Evolutionary conservation across 2,797 vertebrate species (phyloP).

Genomic region (Carcharodon carcharias): DNA sequence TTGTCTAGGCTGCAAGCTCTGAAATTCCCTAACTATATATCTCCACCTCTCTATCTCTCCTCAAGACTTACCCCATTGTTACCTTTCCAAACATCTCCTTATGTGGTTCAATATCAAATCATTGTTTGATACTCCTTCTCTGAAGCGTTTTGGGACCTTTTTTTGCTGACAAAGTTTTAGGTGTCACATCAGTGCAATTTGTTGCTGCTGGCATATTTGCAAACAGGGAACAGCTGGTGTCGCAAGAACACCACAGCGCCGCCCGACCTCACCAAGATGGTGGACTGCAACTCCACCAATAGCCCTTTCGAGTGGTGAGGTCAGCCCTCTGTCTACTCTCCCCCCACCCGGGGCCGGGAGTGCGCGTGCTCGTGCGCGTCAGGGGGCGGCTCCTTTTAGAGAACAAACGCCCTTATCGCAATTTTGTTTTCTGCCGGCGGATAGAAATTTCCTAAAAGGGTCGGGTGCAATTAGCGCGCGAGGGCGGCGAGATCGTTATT

Average conservation of each 20-base stretch:
- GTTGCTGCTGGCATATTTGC: background rate
- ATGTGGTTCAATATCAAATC: too few relatives aligned
- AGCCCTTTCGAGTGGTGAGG: constrained; percentile 61
- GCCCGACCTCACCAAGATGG: constrained; percentile 37
- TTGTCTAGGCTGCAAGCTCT: background rate
- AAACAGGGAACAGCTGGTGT: constrained; percentile 47
- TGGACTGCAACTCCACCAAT: constrained; percentile 16
- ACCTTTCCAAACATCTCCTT: too few relatives aligned
- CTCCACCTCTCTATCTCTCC: background rate
- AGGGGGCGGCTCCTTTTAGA: constrained; percentile 54
- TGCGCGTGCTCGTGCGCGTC: constrained; percentile 40
- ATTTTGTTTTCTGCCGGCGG: constrained; percentile 65
- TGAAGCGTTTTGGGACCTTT: too few relatives aligned
- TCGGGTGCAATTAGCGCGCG: background rate
- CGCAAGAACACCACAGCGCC: constrained; percentile 41
- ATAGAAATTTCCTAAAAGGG: background rate
- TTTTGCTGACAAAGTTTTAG: background rate
- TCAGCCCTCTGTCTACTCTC: constrained; percentile 43
- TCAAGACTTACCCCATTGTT: background rate
- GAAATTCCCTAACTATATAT: background rate
- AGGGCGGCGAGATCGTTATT: background rate
- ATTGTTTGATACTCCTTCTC: background rate
- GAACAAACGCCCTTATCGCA: constrained; percentile 60
- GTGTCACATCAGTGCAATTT: background rate
- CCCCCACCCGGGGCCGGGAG: background rate